These are phyloP conservation scores for Cantharis rufa DNA, from an alignment of 2,888 invertebrate species.

Conservation along the genomic window DNA sequence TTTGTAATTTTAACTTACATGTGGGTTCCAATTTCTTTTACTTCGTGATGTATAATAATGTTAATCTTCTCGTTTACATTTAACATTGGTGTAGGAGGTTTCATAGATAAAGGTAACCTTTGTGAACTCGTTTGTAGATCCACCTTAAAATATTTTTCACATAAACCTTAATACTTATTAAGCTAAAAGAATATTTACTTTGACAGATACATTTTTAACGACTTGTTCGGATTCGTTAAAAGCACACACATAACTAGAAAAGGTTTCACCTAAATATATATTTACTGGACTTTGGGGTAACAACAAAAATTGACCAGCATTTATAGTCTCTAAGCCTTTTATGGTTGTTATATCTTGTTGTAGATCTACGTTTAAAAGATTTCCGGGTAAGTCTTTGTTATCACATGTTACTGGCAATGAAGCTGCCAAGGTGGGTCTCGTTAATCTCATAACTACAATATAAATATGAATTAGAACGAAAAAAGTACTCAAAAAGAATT, in stretches of 20 bases:
- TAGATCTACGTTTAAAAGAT: slow-evolving; percentile 75
- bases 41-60: slow-evolving; percentile 97
- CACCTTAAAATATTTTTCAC: slow-evolving; percentile 61
- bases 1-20: slow-evolving; percentile 66
- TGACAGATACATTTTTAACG: slow-evolving; percentile 82
- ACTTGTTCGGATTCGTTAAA: slow-evolving; percentile 90
- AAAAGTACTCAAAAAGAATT: not conserved
- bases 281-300: slow-evolving; percentile 97
- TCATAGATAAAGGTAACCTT: slow-evolving; percentile 78
- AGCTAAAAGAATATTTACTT: slow-evolving; percentile 59
- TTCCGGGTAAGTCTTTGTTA: slow-evolving; percentile 81
- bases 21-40: slow-evolving; percentile 98
- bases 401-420: slow-evolving; percentile 83
- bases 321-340: slow-evolving; percentile 77
- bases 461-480: not conserved
- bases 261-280: slow-evolving; percentile 97
- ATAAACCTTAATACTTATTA: slow-evolving; percentile 9
- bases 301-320: slow-evolving; percentile 87
- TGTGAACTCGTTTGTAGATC: slow-evolving; percentile 93
- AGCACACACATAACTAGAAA: slow-evolving; percentile 96
- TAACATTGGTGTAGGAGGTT: slow-evolving; percentile 63
- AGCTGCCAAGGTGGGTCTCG: slow-evolving; percentile 86
- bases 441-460: slow-evolving; percentile 85
- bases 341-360: slow-evolving; percentile 85
- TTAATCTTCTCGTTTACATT: slow-evolving; percentile 86